Base-by-base conservation (phyloP, 2,888 invertebrate species). In the Yponomeuta cagnagella region DNA sequence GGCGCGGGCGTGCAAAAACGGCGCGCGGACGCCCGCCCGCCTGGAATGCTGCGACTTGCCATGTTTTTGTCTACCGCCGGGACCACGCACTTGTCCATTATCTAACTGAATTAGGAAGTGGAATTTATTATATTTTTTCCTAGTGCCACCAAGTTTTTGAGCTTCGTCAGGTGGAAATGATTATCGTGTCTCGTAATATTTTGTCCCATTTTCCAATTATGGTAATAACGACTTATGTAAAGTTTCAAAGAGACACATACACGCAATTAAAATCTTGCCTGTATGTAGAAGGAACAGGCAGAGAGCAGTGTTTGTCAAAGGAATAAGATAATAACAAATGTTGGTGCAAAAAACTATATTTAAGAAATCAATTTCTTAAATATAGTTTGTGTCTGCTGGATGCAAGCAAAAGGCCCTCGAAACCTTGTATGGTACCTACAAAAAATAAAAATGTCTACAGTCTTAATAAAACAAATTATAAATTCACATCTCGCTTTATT, bases 11-110 rank as follows among this genome's bases (percentile, higher is more conserved):
- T 79, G 81, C 76, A 76, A 77, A 77, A 76, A 76, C 75, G 70
- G 63, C 5, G 43, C 71, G 72, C 72, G 63, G 70, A 73, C 79
- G 75, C 76, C 79, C 83, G 85, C 83, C 81, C 82, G 74, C 82
- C 77, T 78, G 88, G 90, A 91, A 92, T 91, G 90, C 85, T 79
- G 80, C 82, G 79, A 74, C 69, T 63, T 80, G 82, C 80, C 82
- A 80, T 80, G 86, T 92, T 92, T 92, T 92, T 92, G 88, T 86
- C 85, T 90, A 90, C 90, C 89, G 91, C 90, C 84, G 83, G 77
- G 81, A 85, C 86, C 90, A 90, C 88, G 89, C 90, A 90, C 88
- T 88, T 88, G 86, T 90, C 90, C 90, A 89, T 89, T 91, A 91
- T 89, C 90, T 91, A 90, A 86, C 85, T 85, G 82, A 85, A 83